Conservation (phyloP, 2,888 invertebrate genomes). For the Nasonovia ribisnigri region DNA sequence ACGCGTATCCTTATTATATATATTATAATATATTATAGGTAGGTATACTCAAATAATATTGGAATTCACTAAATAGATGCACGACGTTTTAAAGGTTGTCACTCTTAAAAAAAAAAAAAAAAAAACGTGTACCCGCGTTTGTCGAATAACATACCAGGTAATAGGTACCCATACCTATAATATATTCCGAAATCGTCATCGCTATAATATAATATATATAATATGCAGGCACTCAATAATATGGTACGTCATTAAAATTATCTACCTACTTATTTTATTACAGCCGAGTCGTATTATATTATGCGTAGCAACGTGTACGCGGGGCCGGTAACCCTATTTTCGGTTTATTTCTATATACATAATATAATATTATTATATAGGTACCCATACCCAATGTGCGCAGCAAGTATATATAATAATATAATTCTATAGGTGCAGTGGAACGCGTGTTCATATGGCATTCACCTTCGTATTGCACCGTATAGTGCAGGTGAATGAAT, state of each 20-base stretch:
- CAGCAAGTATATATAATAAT: conserved; percentile 4
- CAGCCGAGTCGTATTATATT: not conserved
- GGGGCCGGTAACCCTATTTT: conserved; percentile 1
- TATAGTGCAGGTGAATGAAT: not conserved
- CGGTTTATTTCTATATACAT: not conserved
- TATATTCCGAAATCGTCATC: not conserved
- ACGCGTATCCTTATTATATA: not conserved
- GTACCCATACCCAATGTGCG: not conserved
- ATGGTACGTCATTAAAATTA: conserved; percentile 14
- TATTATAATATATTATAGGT: too few relatives aligned
- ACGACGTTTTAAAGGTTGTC: conserved; percentile 1
- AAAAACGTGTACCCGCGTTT: not conserved
- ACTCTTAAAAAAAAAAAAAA: not conserved
- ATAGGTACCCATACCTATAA: not conserved
- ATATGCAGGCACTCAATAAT: not conserved
- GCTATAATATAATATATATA: not conserved
- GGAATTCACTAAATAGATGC: not conserved
- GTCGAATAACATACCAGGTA: not conserved
- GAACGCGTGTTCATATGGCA: conserved; percentile 1
- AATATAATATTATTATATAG: not conserved
- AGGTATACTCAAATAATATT: not conserved
- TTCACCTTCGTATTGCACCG: not conserved
- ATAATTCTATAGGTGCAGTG: conserved; percentile 1
- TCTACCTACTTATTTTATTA: conserved; percentile 14
- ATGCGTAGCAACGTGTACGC: not conserved